phyloP scores from a whole-genome alignment of 2,888 invertebrate genomes.

The Chalcosyrphus nemorum region DNA sequence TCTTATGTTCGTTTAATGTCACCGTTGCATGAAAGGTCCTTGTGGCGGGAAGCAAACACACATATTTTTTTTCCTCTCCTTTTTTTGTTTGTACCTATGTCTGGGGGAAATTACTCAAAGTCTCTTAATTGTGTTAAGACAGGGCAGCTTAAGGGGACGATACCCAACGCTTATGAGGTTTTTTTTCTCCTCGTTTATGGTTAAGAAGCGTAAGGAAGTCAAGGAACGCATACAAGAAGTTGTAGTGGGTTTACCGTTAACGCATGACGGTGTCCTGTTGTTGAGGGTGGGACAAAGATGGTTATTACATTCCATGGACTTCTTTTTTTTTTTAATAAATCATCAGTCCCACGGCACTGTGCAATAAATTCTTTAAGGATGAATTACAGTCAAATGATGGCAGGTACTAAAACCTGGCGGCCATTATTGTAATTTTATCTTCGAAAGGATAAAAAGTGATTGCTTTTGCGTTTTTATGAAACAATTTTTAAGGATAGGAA shows the following conservation, averaged over 20 bases:
- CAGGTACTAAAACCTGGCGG: not conserved
- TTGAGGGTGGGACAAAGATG: constrained; percentile 1
- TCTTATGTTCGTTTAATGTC: constrained; percentile 61
- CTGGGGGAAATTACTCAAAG: constrained; percentile 43
- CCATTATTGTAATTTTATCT: not conserved
- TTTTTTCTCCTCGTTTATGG: not conserved
- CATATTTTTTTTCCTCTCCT: constrained; percentile 2
- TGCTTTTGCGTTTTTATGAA: not conserved
- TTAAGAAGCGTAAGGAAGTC: constrained; percentile 16
- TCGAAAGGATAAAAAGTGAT: not conserved
- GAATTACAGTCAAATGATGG: constrained; percentile 1
- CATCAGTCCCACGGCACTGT: not conserved
- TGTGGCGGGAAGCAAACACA: not conserved
- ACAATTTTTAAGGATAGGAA: not conserved
- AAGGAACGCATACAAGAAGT: constrained; percentile 22
- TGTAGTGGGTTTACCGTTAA: constrained; percentile 22
- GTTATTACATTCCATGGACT: constrained; percentile 23
- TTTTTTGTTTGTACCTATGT: not conserved
- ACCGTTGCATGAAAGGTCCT: constrained; percentile 48
- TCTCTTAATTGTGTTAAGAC: constrained; percentile 62
- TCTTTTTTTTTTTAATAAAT: not conserved
- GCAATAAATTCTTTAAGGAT: not conserved
- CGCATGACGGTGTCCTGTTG: constrained; percentile 8
- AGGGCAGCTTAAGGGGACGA: constrained; percentile 38
- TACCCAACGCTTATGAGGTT: not conserved